Base-by-base conservation (phyloP, 2,888 invertebrate genomes). In the Patella ulyssiponensis region DNA sequence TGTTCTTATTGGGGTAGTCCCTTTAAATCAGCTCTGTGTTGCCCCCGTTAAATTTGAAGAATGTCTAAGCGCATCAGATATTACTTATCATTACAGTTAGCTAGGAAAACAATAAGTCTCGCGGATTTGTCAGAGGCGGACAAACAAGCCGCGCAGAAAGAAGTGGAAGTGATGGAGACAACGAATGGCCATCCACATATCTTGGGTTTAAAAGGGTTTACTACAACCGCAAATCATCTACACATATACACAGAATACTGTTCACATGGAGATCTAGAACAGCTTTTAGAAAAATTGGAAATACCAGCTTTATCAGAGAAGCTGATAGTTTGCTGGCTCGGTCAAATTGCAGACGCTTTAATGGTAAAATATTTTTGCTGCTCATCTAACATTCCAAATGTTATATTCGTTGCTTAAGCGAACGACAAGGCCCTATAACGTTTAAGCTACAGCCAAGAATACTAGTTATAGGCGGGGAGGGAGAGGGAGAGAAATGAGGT, bases 211-310 rank as follows among this genome's bases (percentile, higher is more conserved):
- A 72, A 73, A 56, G 69, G 72, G 54, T 86, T 86, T 2, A 84
- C 83, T 77, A 82, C 84, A 71, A 76, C 77, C 15, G 86, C 89
- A 56, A 90, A 91, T 11, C 87, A 86, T 71, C 86, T 92, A 1
- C 90, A 89, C 83, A 92, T 92, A 75, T 91, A 91, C 27, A 92
- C 92, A 88, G 90, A 91, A 71, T 92, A 87, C 86, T 92, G 92
- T 86, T 91, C 91, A 74, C 90, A 90, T 44, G 92, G 92, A 5
- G 92, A 93, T 81, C 84, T 92, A 69, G 81, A 84, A 9, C 79
- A 84, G 69, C 80, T 80, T 52, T 86, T 92, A 51, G 89, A 89
- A 77, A 86, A 87, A 69, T 88, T 89, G 80, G 88, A 88, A 76
- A 86, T 87, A 3, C 79, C 82, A 11, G 83, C 85, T 9, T 86